phyloP scores from a whole-genome alignment of 2,888 invertebrate genomes.

The Salpingus planirostris region DNA sequence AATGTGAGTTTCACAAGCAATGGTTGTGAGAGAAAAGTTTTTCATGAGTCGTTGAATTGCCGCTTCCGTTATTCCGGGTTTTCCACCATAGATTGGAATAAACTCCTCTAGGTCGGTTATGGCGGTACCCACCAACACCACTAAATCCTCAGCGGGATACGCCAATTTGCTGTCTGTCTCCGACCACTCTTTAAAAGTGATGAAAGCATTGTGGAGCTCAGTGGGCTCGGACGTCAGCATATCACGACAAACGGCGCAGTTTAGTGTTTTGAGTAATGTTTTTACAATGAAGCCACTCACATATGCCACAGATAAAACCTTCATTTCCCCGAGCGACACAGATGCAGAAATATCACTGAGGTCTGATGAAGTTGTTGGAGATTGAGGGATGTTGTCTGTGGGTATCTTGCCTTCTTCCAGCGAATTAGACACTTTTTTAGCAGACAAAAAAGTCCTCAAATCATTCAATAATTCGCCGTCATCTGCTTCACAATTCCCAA shows the following conservation, averaged over 20 bases:
- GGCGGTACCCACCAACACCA: slow-evolving; percentile 4
- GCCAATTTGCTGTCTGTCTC: slow-evolving; percentile 1
- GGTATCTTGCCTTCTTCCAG: neutral
- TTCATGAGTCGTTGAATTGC: neutral
- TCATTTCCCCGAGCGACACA: slow-evolving; percentile 1
- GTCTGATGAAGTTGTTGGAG: too few relatives aligned
- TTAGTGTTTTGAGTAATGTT: neutral
- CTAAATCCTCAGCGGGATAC: slow-evolving; percentile 7
- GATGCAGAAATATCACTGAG: neutral
- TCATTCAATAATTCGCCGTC: slow-evolving; percentile 2
- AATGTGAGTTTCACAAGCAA: neutral
- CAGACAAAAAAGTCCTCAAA: slow-evolving; percentile 6
- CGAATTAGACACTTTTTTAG: neutral
- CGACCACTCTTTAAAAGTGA: slow-evolving; percentile 4
- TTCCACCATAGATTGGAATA: slow-evolving; percentile 1
- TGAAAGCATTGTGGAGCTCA: slow-evolving; percentile 6
- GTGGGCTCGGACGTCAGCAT: neutral
- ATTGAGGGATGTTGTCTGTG: neutral
- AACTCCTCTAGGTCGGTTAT: neutral
- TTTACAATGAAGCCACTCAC: slow-evolving; percentile 5
- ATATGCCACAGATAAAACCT: slow-evolving; percentile 3
- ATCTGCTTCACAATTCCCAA: slow-evolving; percentile 14
- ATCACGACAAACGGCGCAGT: slow-evolving; percentile 1
- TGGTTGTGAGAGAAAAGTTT: neutral
- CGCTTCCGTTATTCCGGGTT: neutral